phyloP scores from a whole-genome alignment of 1,140 invertebrate species.

The Leptestheria dahalacensis region DNA sequence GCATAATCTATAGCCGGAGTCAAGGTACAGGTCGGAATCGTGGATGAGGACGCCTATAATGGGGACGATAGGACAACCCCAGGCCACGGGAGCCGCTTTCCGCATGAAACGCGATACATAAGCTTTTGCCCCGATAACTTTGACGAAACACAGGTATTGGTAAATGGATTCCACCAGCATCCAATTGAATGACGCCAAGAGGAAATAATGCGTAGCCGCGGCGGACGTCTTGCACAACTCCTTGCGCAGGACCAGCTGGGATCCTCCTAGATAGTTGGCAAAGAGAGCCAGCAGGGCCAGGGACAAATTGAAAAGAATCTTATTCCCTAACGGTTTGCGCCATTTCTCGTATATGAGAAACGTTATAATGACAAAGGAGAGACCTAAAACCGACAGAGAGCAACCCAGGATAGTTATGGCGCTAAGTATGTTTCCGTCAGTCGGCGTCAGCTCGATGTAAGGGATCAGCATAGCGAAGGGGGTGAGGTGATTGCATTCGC shows the following conservation, averaged over 20 bases:
- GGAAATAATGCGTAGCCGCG: slow-evolving; percentile 31
- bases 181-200: slow-evolving; percentile 33
- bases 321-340: slow-evolving; percentile 20
- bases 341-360: slow-evolving; percentile 23
- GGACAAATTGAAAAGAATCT: slow-evolving; percentile 23
- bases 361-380: slow-evolving; percentile 21
- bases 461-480: slow-evolving; percentile 21
- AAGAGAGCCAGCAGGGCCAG: slow-evolving; percentile 20
- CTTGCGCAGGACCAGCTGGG: slow-evolving; percentile 17
- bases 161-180: slow-evolving; percentile 34
- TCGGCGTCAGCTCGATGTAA: slow-evolving; percentile 15
- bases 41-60: slow-evolving; percentile 20
- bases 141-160: slow-evolving; percentile 34
- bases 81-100: slow-evolving; percentile 30
- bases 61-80: slow-evolving; percentile 25
- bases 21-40: slow-evolving; percentile 19
- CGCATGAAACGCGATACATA: slow-evolving; percentile 29
- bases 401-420: slow-evolving; percentile 22
- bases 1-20: slow-evolving; percentile 21
- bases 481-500: slow-evolving; percentile 22
- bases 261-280: slow-evolving; percentile 20
- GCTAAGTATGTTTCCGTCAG: slow-evolving; percentile 17
- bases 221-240: slow-evolving; percentile 24
- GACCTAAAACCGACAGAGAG: slow-evolving; percentile 20
- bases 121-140: slow-evolving; percentile 28